Percentiles rank a stretch among this genome's conserved stretches.
Evolutionary conservation across 2,888 invertebrate genomes (phyloP).

Genomic region (Marasmarcha lunaedactyla): DNA sequence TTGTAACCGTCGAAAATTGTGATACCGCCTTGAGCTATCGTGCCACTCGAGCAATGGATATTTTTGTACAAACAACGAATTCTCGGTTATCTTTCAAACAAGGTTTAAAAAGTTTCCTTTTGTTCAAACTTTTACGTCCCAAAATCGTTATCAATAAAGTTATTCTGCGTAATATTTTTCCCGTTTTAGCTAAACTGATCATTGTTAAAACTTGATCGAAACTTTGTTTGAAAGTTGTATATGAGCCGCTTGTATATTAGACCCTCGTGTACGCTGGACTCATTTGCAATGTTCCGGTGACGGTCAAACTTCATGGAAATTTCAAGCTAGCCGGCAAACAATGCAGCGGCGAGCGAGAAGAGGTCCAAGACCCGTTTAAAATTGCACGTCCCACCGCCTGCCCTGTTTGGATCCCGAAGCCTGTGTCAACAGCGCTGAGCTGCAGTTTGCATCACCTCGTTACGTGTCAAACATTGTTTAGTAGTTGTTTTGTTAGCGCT

Average conservation of each 20-base stretch:
- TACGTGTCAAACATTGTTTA: constrained; percentile 57
- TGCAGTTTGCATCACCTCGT: constrained; percentile 46
- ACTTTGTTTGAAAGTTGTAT: too few relatives aligned
- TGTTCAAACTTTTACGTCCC: too few relatives aligned
- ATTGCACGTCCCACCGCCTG: constrained; percentile 47
- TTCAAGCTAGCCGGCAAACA: constrained; percentile 29
- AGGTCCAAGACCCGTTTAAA: constrained; percentile 46
- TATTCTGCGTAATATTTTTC: too few relatives aligned
- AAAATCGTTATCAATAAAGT: too few relatives aligned
- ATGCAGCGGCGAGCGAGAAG: constrained; percentile 17
- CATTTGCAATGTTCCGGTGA: constrained; percentile 5
- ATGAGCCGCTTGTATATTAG: too few relatives aligned
- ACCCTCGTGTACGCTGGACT: background rate
- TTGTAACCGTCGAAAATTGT: constrained; percentile 55
- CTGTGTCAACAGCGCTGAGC: constrained; percentile 45
- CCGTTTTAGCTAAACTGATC: too few relatives aligned
- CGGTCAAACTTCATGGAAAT: constrained; percentile 41
- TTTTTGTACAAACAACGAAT: background rate
- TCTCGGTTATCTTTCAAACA: too few relatives aligned
- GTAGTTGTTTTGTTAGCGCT: constrained; percentile 43
- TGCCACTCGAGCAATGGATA: constrained; percentile 5
- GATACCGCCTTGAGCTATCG: constrained; percentile 31
- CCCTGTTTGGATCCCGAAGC: constrained; percentile 33
- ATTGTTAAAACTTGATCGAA: too few relatives aligned
- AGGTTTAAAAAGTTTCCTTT: too few relatives aligned